A percentile compares a stretch with the other conserved stretches of the same genome.
These are phyloP conservation scores for Hyla sarda DNA, from an alignment of 2,113 vertebrate species.

Conservation along the genomic window DNA sequence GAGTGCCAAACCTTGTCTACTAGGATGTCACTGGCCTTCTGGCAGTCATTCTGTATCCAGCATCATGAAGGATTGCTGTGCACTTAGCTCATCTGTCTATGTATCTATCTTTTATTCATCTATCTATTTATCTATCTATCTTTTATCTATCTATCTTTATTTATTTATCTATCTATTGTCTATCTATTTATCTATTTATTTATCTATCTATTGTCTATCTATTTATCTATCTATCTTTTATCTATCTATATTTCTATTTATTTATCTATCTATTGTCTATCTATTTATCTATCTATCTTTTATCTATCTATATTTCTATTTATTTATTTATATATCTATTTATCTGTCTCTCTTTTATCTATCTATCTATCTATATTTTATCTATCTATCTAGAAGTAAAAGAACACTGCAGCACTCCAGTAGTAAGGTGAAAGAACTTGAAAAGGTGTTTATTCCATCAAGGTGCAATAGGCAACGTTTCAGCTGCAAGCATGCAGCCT, in stretches of 20 bases:
- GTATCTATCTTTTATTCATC: background rate
- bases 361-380: too few species aligned
- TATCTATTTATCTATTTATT: background rate
- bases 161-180: background rate
- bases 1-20: constrained; percentile 12
- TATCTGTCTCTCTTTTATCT: background rate
- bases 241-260: background rate
- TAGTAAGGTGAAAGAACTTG: too few species aligned
- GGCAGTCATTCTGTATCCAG: background rate
- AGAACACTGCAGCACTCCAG: too few species aligned
- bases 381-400: too few species aligned
- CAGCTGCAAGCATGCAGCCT: too few species aligned
- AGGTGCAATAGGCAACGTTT: too few species aligned
- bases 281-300: background rate
- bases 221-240: background rate
- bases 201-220: background rate
- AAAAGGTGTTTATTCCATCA: too few species aligned
- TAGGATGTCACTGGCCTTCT: constrained; percentile 15
- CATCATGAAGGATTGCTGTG: background rate
- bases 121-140: constrained; percentile 12
- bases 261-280: background rate
- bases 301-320: background rate
- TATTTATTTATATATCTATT: background rate
- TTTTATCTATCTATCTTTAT: background rate
- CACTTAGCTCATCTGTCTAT: background rate